Percentiles rank a stretch among this genome's conserved stretches.
Conservation (phyloP, 2,888 invertebrate genomes). For the Aphrophora alni region DNA sequence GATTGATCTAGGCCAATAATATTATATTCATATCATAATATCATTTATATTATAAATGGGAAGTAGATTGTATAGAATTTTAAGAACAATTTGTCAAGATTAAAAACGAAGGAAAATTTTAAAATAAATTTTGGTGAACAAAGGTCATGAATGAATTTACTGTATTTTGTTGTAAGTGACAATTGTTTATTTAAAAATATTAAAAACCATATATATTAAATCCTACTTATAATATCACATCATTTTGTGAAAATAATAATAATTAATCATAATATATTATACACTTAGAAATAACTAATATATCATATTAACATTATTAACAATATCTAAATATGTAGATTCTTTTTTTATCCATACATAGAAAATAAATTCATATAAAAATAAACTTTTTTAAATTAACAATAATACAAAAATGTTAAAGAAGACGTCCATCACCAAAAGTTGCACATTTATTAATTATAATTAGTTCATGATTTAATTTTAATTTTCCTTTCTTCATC, state of each 20-base stretch:
- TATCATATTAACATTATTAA: neutral
- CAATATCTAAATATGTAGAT: neutral
- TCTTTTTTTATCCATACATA: neutral
- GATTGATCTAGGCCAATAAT: no score
- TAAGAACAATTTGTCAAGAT: no score
- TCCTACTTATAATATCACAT: neutral
- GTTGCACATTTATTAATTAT: neutral
- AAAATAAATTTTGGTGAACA: no score
- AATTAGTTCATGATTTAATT: neutral
- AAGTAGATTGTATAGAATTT: no score
- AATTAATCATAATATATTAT: neutral
- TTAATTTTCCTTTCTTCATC: conserved; percentile 45
- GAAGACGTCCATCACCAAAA: conserved; percentile 26
- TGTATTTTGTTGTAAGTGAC: no score
- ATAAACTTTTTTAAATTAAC: neutral
- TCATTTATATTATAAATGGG: no score
- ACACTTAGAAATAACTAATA: neutral
- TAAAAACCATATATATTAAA: no score
- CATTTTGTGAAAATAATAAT: neutral
- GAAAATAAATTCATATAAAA: neutral
- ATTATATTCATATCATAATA: no score
- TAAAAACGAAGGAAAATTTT: no score
- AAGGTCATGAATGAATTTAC: no score
- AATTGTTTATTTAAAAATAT: no score
- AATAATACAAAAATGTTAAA: neutral